Evolutionary conservation across 2,113 vertebrate species (phyloP).

Genomic region (Spea bombifrons): DNA sequence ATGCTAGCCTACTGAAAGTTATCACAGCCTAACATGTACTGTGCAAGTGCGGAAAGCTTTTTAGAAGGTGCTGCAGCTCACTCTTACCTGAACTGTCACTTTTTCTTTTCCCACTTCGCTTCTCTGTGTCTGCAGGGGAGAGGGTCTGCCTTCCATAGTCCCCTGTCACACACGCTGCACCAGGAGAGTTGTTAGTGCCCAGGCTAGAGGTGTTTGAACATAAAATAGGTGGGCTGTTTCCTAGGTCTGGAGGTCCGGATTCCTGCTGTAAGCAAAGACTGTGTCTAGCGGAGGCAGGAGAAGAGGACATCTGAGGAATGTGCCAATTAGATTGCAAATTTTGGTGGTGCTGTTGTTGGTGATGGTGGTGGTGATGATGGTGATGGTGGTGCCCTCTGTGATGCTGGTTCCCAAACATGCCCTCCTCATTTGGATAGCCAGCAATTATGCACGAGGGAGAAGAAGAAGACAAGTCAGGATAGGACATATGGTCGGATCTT

Average conservation of each 20-base stretch:
- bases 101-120: conserved; percentile 87
- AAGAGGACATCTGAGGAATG: conserved; percentile 81
- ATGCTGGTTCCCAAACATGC: conserved; percentile 86
- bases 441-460: conserved; percentile 89
- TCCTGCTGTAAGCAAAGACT: conserved; percentile 86
- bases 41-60: background rate
- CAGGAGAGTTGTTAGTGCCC: conserved; percentile 79
- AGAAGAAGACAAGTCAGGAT: conserved; percentile 84
- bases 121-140: conserved; percentile 90
- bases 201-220: conserved; percentile 85
- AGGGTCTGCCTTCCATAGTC: conserved; percentile 91
- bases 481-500: conserved; percentile 94
- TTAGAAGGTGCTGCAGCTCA: background rate
- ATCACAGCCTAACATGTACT: too few species aligned
- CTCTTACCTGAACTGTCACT: conserved; percentile 94
- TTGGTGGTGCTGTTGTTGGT: conserved; percentile 81
- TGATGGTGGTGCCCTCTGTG: conserved; percentile 74
- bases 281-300: conserved; percentile 70
- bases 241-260: conserved; percentile 79
- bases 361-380: conserved; percentile 76
- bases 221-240: conserved; percentile 80
- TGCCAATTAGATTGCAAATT: conserved; percentile 86
- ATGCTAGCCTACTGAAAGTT: background rate
- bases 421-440: conserved; percentile 86
- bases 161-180: conserved; percentile 81